A percentile compares a stretch with the other conserved stretches of the same genome.
Conservation (phyloP, 2,113 vertebrate species). For the Climacteris rufus region DNA sequence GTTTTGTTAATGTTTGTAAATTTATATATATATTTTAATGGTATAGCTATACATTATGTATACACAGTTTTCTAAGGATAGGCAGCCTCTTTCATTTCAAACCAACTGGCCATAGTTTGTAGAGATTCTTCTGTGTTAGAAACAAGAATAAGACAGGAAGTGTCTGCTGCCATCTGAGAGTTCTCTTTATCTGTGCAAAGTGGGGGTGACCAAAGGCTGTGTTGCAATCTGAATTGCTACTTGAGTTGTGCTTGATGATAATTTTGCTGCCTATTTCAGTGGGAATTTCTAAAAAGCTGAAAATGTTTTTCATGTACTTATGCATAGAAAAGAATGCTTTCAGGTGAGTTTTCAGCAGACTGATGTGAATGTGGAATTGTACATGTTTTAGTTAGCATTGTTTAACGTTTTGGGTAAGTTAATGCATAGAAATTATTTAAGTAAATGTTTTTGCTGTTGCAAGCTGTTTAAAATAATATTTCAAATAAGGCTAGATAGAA, state of each 20-base stretch:
- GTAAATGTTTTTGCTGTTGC: neutral
- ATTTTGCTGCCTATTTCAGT: neutral
- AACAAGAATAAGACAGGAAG: neutral
- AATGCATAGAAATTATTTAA: neutral
- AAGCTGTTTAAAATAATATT: constrained; percentile 1
- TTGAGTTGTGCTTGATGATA: neutral
- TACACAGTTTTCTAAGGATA: neutral
- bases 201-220: neutral
- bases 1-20: neutral
- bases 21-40: neutral
- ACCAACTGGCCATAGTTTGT: neutral
- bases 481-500: constrained; percentile 14
- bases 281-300: neutral
- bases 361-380: neutral
- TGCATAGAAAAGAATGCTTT: neutral
- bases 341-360: neutral
- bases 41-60: neutral
- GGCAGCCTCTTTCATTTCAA: neutral
- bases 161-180: neutral
- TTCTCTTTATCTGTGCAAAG: neutral
- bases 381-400: neutral
- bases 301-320: neutral
- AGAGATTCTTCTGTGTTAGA: neutral
- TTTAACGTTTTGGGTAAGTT: neutral
- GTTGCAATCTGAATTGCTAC: neutral